phyloP scores from a whole-genome alignment of 2,797 vertebrate genomes.

The Sphaeramia orbicularis region DNA sequence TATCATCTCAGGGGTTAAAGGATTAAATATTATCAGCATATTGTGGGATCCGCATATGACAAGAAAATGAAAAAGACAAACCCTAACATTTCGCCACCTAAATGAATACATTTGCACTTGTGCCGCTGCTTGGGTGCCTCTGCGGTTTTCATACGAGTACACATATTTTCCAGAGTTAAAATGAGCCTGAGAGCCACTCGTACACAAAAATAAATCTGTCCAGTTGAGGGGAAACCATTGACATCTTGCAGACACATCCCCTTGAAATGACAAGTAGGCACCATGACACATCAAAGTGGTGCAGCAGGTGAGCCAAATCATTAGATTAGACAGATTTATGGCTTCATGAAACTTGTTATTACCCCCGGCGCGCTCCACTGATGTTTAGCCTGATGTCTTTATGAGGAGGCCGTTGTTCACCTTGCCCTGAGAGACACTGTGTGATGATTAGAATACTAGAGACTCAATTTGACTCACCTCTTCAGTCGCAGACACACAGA shows the following conservation, averaged over 20 bases:
- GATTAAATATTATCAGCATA: no score
- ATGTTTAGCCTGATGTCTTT: conserved; percentile 84
- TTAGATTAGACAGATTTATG: conserved; percentile 86
- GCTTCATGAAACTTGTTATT: conserved; percentile 85
- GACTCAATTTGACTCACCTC: conserved; percentile 65
- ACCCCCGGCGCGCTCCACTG: conserved; percentile 74
- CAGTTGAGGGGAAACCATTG: conserved; percentile 60
- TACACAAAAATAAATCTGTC: conserved; percentile 77
- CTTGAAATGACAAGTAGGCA: conserved; percentile 84
- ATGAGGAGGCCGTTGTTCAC: conserved; percentile 79
- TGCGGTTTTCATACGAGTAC: no score
- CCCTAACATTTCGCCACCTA: no score
- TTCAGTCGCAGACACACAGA: conserved; percentile 45
- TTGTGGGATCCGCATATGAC: no score
- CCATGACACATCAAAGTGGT: conserved; percentile 77
- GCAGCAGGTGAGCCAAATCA: conserved; percentile 84
- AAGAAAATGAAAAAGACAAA: no score
- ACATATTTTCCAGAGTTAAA: conserved; percentile 52
- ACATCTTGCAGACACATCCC: conserved; percentile 71
- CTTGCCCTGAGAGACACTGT: conserved; percentile 75
- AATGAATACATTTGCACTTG: no score
- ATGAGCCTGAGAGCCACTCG: conserved; percentile 31
- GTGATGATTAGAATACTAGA: conserved; percentile 69
- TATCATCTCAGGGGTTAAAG: no score
- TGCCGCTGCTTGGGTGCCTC: no score